phyloP scores from a whole-genome alignment of 2,888 invertebrate species.

The Sphaerophoria rueppellii region DNA sequence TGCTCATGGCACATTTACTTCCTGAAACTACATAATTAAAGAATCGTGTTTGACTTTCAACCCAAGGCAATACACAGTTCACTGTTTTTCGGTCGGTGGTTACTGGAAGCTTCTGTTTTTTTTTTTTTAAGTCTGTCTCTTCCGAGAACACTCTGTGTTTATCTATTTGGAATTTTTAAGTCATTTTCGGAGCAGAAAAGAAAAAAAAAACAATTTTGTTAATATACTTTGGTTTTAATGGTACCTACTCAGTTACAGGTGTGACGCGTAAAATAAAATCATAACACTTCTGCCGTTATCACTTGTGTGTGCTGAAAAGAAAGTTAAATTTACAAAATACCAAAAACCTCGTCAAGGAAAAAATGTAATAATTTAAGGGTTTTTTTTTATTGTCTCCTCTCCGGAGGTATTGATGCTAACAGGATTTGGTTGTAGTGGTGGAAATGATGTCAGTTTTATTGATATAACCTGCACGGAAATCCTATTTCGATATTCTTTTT shows the following conservation, averaged over 20 bases:
- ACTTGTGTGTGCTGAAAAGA: conserved; percentile 25
- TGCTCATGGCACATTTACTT: conserved; percentile 41
- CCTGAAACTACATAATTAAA: conserved; percentile 62
- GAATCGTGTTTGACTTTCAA: conserved; percentile 62
- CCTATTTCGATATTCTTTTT: not conserved
- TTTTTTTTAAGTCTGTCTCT: conserved; percentile 11
- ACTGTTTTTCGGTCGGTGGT: conserved; percentile 35
- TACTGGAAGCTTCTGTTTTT: conserved; percentile 8
- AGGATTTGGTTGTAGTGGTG: conserved; percentile 22
- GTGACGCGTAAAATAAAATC: conserved; percentile 46
- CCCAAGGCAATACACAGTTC: conserved; percentile 47
- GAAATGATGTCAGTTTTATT: conserved; percentile 41
- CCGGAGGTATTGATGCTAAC: not conserved
- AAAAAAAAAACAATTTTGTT: conserved; percentile 16
- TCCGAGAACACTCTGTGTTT: conserved; percentile 2
- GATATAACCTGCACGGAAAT: not conserved
- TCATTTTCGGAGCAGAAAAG: too few species aligned
- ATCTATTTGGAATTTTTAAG: conserved; percentile 6
- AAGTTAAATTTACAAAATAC: conserved; percentile 1
- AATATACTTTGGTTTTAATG: conserved; percentile 24
- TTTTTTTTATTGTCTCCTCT: conserved; percentile 44
- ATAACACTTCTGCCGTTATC: conserved; percentile 19
- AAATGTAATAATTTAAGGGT: conserved; percentile 24
- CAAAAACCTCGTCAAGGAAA: not conserved
- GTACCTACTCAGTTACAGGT: conserved; percentile 35